Evolutionary conservation across 2,797 vertebrate genomes (phyloP).

Genomic region (Rhyacichthys aspro): DNA sequence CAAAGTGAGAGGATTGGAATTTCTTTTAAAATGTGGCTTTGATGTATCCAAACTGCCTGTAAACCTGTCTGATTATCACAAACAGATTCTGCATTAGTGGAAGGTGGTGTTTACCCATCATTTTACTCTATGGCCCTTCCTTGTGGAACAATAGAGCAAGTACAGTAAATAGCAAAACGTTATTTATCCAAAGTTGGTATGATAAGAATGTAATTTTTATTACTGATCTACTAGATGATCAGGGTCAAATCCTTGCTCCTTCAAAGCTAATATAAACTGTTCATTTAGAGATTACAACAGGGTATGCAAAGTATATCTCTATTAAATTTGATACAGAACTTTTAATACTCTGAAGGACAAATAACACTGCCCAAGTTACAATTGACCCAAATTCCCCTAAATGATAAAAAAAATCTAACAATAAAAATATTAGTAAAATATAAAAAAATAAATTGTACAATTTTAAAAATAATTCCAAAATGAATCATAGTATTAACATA

Average conservation of each 20-base stretch:
- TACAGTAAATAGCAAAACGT: too few relatives aligned
- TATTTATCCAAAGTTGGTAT: background rate
- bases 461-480: background rate
- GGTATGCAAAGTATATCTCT: background rate
- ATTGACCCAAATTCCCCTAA: background rate
- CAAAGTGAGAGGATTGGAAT: background rate
- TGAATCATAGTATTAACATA: background rate
- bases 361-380: background rate
- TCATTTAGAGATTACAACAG: background rate
- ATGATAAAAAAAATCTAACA: background rate
- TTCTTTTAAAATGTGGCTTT: slow-evolving; percentile 6
- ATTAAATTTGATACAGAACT: background rate
- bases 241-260: background rate
- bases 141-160: too few relatives aligned
- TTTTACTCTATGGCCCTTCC: background rate
- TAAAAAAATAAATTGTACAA: background rate
- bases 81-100: background rate
- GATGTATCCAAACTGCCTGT: background rate
- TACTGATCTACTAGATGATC: background rate
- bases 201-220: background rate
- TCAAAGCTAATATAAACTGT: background rate
- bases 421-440: background rate
- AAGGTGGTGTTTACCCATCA: background rate
- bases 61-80: background rate
- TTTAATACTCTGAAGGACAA: background rate